Conservation (phyloP, 2,113 vertebrate species). For the Bombycilla garrulus region DNA sequence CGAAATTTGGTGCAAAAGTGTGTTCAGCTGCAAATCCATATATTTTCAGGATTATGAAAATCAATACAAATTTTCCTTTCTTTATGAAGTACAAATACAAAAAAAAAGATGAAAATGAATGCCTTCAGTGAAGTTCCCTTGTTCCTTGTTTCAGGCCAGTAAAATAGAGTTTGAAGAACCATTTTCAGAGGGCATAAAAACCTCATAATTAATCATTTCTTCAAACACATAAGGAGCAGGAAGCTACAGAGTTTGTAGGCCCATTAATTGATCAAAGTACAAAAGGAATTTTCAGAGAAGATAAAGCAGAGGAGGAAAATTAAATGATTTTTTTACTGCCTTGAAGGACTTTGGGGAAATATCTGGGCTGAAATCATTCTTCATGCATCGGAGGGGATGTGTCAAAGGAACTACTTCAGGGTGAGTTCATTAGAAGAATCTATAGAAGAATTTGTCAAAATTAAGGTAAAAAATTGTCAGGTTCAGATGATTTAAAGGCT, state of each 20-base stretch:
- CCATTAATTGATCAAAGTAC: constrained; percentile 51
- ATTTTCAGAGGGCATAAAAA: neutral
- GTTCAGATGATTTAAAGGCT: neutral
- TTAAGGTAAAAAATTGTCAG: neutral
- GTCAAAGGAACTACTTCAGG: neutral
- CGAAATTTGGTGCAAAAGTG: neutral
- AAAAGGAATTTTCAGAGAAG: constrained; percentile 30
- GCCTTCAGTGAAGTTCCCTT: neutral
- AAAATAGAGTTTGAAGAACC: constrained; percentile 22
- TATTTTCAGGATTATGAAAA: neutral
- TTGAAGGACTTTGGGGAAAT: constrained; percentile 25
- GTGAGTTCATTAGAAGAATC: constrained; percentile 1
- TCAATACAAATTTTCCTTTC: neutral
- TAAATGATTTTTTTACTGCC: neutral
- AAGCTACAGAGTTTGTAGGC: constrained; percentile 18
- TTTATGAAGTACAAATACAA: neutral
- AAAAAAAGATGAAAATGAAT: neutral
- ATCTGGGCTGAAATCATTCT: constrained; percentile 4
- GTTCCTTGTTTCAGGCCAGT: neutral
- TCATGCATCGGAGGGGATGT: neutral
- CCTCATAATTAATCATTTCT: constrained; percentile 47
- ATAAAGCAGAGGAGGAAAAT: constrained; percentile 36
- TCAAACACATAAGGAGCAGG: constrained; percentile 27
- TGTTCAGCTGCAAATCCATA: neutral
- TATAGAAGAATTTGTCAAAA: constrained; percentile 27